Evolutionary conservation across 2,888 invertebrate genomes (phyloP).

Genomic region (Sericinus montela): DNA sequence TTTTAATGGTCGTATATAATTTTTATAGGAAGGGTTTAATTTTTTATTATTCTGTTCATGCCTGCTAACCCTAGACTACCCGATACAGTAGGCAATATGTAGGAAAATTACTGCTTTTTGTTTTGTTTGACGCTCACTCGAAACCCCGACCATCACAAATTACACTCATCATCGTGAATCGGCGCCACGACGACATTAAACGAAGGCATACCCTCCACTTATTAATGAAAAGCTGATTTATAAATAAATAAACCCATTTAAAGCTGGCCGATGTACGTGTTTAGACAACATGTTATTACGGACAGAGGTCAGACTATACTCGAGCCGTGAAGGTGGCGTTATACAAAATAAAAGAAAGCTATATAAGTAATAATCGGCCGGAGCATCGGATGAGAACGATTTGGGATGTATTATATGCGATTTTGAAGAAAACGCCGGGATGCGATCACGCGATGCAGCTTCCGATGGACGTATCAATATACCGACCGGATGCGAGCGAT

Average conservation of each 20-base stretch:
- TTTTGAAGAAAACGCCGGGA: conserved; percentile 54
- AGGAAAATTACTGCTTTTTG: conserved; percentile 53
- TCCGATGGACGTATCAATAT: conserved; percentile 50
- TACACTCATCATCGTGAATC: conserved; percentile 67
- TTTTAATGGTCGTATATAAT: too few species aligned
- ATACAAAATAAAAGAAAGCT: conserved; percentile 68
- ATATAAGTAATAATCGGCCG: conserved; percentile 63
- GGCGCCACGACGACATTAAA: conserved; percentile 70
- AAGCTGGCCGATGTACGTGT: conserved; percentile 66
- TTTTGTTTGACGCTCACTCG: conserved; percentile 32
- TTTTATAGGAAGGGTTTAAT: too few species aligned
- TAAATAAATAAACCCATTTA: conserved; percentile 74
- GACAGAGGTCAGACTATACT: conserved; percentile 74
- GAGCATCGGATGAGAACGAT: conserved; percentile 59
- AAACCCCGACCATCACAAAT: conserved; percentile 44
- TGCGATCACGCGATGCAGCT: conserved; percentile 54
- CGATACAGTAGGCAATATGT: conserved; percentile 39
- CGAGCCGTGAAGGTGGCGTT: conserved; percentile 29
- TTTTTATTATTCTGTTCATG: background rate
- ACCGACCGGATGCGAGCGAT: conserved; percentile 49
- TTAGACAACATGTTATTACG: conserved; percentile 66
- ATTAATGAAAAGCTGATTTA: conserved; percentile 56
- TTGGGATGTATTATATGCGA: conserved; percentile 55
- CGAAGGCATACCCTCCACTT: conserved; percentile 70
- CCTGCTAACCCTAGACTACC: conserved; percentile 1